A percentile compares a stretch with the other conserved stretches of the same genome.
phyloP scores from a whole-genome alignment of 2,888 invertebrate species.

The Microctonus brassicae region DNA sequence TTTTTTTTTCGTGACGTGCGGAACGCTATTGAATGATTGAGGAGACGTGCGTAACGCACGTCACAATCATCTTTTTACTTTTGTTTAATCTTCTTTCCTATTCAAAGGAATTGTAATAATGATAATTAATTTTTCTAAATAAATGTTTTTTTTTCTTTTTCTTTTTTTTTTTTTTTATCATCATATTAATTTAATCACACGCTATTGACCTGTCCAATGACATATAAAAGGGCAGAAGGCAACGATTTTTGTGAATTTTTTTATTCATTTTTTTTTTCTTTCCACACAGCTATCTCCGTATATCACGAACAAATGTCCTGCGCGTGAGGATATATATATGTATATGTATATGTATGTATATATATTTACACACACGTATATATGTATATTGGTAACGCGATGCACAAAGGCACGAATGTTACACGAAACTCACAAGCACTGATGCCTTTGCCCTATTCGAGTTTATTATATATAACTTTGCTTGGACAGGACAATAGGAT shows the following conservation, averaged over 20 bases:
- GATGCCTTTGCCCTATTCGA: not conserved
- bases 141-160: conserved; percentile 31
- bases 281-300: not conserved
- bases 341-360: not conserved
- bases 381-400: not conserved
- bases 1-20: conserved; percentile 22
- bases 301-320: not conserved
- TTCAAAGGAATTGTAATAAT: conserved; percentile 26
- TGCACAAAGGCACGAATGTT: not conserved
- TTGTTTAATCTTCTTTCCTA: conserved; percentile 1
- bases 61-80: not conserved
- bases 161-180: conserved; percentile 38
- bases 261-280: not conserved
- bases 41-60: conserved; percentile 15
- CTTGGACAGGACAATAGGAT: conserved; percentile 26
- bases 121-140: not conserved
- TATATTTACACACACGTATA: not conserved
- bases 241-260: not conserved
- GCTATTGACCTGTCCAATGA: not conserved
- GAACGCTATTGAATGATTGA: conserved; percentile 9
- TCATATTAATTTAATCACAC: not conserved
- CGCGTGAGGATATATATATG: not conserved
- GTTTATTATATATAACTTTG: not conserved
- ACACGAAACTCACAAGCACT: not conserved
- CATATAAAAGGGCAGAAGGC: not conserved